Conservation (phyloP, 2,797 vertebrate species). For the Pelochelys cantorii region DNA sequence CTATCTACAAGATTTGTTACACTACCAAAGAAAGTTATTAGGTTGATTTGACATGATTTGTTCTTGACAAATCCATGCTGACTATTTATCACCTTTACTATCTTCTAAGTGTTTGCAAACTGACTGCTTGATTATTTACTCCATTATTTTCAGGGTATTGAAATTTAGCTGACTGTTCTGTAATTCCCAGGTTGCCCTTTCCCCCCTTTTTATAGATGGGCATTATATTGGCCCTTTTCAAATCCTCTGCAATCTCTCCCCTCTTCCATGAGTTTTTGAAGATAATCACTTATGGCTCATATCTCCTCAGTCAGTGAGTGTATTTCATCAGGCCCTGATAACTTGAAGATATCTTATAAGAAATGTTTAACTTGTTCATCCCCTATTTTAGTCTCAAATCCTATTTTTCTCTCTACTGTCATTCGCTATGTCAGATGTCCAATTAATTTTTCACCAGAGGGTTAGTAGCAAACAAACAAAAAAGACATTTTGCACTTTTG, state of each 20-base stretch:
- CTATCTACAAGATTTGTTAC: not conserved
- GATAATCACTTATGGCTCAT: not conserved
- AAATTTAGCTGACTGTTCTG: not conserved
- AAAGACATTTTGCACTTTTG: not conserved
- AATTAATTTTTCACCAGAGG: not conserved
- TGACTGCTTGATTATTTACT: not conserved
- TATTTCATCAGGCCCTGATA: not conserved
- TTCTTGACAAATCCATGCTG: not conserved
- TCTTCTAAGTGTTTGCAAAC: not conserved
- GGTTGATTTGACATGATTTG: not conserved
- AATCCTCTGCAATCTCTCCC: not conserved
- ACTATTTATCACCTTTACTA: not conserved
- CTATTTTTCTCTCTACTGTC: not conserved
- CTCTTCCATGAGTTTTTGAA: not conserved
- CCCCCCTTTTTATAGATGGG: not conserved
- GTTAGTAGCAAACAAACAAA: not conserved
- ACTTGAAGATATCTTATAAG: not conserved
- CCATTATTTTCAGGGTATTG: not conserved
- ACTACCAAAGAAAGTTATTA: not conserved
- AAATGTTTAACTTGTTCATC: not conserved
- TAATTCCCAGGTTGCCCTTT: not conserved
- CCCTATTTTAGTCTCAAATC: too few species aligned
- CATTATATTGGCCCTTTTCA: not conserved
- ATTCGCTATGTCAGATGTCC: not conserved
- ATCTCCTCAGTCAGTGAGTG: not conserved